A percentile compares a stretch with the other conserved stretches of the same genome.
These are phyloP conservation scores for Aspidiotus rigidus DNA, from an alignment of 2,888 invertebrate species.

Conservation along the genomic window DNA sequence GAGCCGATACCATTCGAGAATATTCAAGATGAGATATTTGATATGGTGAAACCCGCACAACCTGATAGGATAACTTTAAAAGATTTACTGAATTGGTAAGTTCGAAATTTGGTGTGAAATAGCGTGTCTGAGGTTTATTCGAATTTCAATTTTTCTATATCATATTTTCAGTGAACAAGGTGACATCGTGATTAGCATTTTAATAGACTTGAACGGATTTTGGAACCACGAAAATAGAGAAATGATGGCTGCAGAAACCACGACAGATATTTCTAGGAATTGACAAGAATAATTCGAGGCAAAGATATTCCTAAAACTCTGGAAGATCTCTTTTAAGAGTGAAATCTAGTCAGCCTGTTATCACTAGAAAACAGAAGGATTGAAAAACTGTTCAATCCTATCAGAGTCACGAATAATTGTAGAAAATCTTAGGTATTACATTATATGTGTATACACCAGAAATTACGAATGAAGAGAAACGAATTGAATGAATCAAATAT, in stretches of 20 bases:
- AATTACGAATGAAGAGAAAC: too few species aligned
- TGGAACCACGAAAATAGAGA: constrained; percentile 95
- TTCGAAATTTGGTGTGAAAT: constrained; percentile 5
- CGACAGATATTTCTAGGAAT: constrained; percentile 18
- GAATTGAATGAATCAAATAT: too few species aligned
- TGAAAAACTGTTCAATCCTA: too few species aligned
- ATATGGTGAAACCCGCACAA: constrained; percentile 88
- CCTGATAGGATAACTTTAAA: constrained; percentile 73
- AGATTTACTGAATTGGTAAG: constrained; percentile 67
- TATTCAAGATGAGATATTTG: constrained; percentile 94
- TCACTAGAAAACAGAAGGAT: too few species aligned
- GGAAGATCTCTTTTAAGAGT: too few species aligned
- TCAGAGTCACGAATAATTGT: too few species aligned
- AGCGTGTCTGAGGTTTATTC: background rate
- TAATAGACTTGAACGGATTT: constrained; percentile 91
- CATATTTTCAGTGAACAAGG: constrained; percentile 67
- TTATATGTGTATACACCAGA: too few species aligned
- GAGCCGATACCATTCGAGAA: constrained; percentile 86
- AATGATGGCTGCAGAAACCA: constrained; percentile 29
- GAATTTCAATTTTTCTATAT: constrained; percentile 33
- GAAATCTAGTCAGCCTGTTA: too few species aligned
- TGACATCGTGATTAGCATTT: constrained; percentile 84
- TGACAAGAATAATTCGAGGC: background rate
- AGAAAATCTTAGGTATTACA: too few species aligned
- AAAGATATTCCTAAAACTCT: too few species aligned